Evolutionary conservation across 2,888 invertebrate species (phyloP).

Genomic region (Dyspetes luteomarginatus): DNA sequence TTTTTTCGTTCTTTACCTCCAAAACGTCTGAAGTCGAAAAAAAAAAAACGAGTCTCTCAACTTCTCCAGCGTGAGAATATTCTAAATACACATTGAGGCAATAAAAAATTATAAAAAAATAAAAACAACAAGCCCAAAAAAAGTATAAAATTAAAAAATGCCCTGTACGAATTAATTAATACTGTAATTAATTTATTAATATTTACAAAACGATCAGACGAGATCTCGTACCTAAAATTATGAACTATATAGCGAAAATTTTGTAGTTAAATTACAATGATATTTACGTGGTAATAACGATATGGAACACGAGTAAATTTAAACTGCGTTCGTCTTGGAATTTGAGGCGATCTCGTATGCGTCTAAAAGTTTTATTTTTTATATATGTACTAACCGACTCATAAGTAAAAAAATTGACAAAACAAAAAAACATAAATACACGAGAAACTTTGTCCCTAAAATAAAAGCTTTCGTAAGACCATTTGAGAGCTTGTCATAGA

Average conservation of each 20-base stretch:
- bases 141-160: background rate
- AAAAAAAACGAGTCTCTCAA: slow-evolving; percentile 29
- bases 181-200: background rate
- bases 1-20: background rate
- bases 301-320: slow-evolving; percentile 22
- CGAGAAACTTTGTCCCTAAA: slow-evolving; percentile 9
- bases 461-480: too few relatives aligned
- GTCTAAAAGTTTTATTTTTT: slow-evolving; percentile 68
- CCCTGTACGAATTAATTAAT: background rate
- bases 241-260: slow-evolving; percentile 3
- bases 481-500: too few relatives aligned
- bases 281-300: background rate
- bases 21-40: slow-evolving; percentile 33
- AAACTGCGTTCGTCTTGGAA: slow-evolving; percentile 42
- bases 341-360: slow-evolving; percentile 56
- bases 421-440: slow-evolving; percentile 1
- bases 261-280: slow-evolving; percentile 22
- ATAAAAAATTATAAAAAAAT: background rate
- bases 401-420: background rate
- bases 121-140: background rate
- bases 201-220: slow-evolving; percentile 3
- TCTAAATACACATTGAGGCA: slow-evolving; percentile 9
- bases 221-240: background rate
- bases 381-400: slow-evolving; percentile 41
- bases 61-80: slow-evolving; percentile 16